Evolutionary conservation across 2,888 invertebrate genomes (phyloP).

Genomic region (Entomobrya proxima): DNA sequence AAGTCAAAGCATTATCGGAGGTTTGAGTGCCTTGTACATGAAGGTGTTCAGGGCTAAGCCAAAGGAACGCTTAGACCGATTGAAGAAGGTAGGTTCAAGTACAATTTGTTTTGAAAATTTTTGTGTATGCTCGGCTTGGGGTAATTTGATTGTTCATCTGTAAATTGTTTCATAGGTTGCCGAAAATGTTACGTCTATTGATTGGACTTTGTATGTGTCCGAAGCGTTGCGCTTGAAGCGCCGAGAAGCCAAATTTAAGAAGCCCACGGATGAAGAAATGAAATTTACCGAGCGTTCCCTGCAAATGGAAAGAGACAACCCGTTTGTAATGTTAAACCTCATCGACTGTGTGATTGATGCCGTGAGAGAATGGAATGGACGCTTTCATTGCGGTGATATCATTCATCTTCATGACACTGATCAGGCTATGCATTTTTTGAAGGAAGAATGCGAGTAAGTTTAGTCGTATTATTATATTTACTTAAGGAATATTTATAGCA

Average conservation of each 20-base stretch:
- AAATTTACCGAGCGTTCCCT: constrained; percentile 43
- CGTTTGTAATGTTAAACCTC: constrained; percentile 53
- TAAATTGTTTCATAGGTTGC: constrained; percentile 43
- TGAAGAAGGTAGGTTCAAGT: constrained; percentile 57
- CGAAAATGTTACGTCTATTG: constrained; percentile 35
- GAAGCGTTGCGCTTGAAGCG: constrained; percentile 61
- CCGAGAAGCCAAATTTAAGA: constrained; percentile 45
- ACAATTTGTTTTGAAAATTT: too few relatives aligned
- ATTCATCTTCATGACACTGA: constrained; percentile 38
- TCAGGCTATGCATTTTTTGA: constrained; percentile 57
- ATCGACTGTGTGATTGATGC: constrained; percentile 69
- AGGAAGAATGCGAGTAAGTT: constrained; percentile 50
- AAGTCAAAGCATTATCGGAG: constrained; percentile 43
- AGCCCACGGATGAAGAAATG: constrained; percentile 56
- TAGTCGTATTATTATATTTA: not conserved
- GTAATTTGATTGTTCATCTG: not conserved
- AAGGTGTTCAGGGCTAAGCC: constrained; percentile 42
- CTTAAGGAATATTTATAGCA: not conserved
- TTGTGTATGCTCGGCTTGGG: too few relatives aligned
- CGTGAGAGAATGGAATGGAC: constrained; percentile 65
- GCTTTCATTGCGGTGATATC: constrained; percentile 58
- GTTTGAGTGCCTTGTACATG: constrained; percentile 48
- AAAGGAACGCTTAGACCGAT: constrained; percentile 32
- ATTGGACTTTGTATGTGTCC: constrained; percentile 55
- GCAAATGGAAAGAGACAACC: constrained; percentile 56